Conservation (phyloP, 1,140 invertebrate genomes). For the Zophobas atratus region DNA sequence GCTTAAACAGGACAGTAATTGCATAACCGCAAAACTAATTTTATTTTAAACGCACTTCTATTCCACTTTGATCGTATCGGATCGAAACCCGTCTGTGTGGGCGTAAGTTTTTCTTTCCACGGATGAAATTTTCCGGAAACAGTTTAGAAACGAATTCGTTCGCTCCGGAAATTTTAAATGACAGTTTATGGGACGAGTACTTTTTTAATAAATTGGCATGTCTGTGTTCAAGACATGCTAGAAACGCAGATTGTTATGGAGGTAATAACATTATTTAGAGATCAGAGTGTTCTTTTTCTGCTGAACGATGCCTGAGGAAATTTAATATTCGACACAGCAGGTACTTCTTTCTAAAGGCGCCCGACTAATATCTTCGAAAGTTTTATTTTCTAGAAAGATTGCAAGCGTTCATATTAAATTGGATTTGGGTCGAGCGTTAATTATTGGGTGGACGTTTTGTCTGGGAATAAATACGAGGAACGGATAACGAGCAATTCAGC, state of each 20-base stretch:
- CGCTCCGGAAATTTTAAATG: constrained; percentile 33
- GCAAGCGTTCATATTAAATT: too few species aligned
- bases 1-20: not conserved
- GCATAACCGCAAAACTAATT: not conserved
- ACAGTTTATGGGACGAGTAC: constrained; percentile 8
- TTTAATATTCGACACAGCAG: constrained; percentile 24
- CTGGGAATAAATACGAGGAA: not conserved
- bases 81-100: not conserved
- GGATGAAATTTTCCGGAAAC: constrained; percentile 2
- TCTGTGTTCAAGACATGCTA: not conserved
- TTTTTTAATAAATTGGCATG: constrained; percentile 5
- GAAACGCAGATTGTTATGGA: not conserved
- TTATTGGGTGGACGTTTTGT: not conserved
- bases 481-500: not conserved
- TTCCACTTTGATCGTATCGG: not conserved
- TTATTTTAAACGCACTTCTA: not conserved
- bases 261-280: constrained; percentile 9
- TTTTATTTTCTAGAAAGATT: not conserved
- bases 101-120: not conserved
- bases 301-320: constrained; percentile 3
- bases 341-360: constrained; percentile 6
- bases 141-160: constrained; percentile 3
- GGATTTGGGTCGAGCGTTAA: not conserved
- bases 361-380: not conserved
- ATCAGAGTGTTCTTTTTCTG: not conserved